Percentiles rank a stretch among this genome's conserved stretches.
phyloP scores from a whole-genome alignment of 92 coral and sea anemone species.

The Porites rus region DNA sequence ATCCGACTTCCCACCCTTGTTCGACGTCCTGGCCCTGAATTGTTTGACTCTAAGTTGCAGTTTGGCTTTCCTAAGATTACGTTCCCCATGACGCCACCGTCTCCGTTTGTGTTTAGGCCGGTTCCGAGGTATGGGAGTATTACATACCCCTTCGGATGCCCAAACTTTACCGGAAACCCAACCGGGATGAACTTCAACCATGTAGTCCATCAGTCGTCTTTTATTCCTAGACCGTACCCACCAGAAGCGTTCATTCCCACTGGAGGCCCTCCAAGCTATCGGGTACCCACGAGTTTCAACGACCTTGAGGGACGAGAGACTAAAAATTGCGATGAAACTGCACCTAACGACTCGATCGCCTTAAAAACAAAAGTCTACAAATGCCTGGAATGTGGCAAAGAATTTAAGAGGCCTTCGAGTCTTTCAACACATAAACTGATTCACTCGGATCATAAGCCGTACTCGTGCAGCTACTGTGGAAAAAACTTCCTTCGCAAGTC shows the following conservation, averaged over 20 bases:
- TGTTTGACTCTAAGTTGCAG: conserved; percentile 19
- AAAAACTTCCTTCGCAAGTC: conserved; percentile 91
- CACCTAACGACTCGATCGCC: conserved; percentile 27
- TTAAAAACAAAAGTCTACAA: conserved; percentile 70
- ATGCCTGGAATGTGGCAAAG: conserved; percentile 89
- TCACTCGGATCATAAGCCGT: conserved; percentile 92
- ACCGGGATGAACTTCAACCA: conserved; percentile 8
- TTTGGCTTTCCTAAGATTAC: conserved; percentile 45
- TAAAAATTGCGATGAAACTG: conserved; percentile 20
- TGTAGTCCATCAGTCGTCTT: conserved; percentile 12
- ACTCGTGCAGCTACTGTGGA: conserved; percentile 82
- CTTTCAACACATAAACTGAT: conserved; percentile 88
- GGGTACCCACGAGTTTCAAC: background rate
- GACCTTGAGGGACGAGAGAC: conserved; percentile 10
- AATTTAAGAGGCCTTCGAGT: conserved; percentile 90
- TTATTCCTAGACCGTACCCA: conserved; percentile 23
- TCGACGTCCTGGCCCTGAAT: conserved; percentile 23
- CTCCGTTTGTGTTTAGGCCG: conserved; percentile 34
- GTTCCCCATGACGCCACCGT: conserved; percentile 48
- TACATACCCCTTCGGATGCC: conserved; percentile 9
- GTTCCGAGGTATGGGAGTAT: conserved; percentile 36
- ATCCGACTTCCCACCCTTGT: conserved; percentile 18
- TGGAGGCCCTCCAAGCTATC: background rate
- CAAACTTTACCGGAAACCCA: conserved; percentile 8
- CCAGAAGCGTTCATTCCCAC: conserved; percentile 22